phyloP scores from a whole-genome alignment of 2,113 vertebrate genomes.

The Strigops habroptila region DNA sequence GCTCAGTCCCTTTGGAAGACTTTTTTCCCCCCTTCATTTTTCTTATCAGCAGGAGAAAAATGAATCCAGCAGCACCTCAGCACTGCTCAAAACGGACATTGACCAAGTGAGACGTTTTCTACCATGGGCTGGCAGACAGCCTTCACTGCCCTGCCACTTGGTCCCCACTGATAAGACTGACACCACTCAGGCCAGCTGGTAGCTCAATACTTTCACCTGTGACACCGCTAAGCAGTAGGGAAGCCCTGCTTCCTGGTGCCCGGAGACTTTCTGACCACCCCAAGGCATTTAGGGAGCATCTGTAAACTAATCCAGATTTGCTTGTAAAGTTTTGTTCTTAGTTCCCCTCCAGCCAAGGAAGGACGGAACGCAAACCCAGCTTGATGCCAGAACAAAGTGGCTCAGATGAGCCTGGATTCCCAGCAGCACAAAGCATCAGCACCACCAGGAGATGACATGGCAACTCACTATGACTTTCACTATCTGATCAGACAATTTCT shows the following conservation, averaged over 20 bases:
- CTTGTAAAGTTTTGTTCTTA: background rate
- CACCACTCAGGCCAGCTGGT: background rate
- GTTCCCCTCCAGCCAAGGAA: background rate
- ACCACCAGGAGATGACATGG: background rate
- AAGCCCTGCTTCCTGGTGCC: background rate
- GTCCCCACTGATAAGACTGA: background rate
- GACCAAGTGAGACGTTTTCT: background rate
- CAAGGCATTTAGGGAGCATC: background rate
- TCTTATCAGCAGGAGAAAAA: background rate
- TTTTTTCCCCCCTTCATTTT: rapidly evolving
- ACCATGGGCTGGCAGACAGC: background rate
- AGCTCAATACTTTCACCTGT: background rate
- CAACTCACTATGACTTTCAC: background rate
- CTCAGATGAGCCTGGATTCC: background rate
- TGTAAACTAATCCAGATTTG: background rate
- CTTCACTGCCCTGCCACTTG: rapidly evolving
- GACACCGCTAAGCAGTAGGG: background rate
- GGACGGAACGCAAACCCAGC: background rate
- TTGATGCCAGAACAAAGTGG: constrained; percentile 32
- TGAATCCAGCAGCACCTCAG: background rate
- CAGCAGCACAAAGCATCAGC: background rate
- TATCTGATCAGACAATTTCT: constrained; percentile 48
- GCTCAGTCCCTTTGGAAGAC: background rate
- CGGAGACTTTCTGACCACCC: background rate
- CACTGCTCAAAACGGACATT: rapidly evolving